These are phyloP conservation scores for Philopedon plagiatum DNA, from an alignment of 2,888 invertebrate species.

Conservation along the genomic window DNA sequence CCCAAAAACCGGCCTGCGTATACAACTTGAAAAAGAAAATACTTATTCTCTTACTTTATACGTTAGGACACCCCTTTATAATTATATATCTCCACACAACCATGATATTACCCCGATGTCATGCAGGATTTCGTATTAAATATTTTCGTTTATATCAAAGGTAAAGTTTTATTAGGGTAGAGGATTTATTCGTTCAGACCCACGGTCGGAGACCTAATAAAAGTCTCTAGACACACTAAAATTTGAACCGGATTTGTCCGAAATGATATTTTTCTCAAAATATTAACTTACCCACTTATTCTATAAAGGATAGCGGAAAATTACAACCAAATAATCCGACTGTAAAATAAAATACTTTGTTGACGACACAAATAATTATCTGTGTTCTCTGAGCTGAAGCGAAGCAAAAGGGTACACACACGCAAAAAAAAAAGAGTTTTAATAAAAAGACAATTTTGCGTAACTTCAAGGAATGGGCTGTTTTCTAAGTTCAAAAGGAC, in stretches of 20 bases:
- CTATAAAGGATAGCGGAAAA: not conserved
- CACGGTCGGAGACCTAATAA: constrained; percentile 22
- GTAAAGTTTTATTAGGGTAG: constrained; percentile 23
- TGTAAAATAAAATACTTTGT: constrained; percentile 15
- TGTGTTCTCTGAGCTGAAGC: too few relatives aligned
- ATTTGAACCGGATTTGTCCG: constrained; percentile 19
- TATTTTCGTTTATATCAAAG: constrained; percentile 18
- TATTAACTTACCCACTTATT: constrained; percentile 8
- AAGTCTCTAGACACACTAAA: constrained; percentile 22
- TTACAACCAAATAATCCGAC: constrained; percentile 4
- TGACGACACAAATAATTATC: constrained; percentile 3
- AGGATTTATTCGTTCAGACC: constrained; percentile 10
- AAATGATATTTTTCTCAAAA: constrained; percentile 25
- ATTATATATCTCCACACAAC: constrained; percentile 2
- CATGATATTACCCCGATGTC: constrained; percentile 2
- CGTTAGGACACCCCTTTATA: not conserved
- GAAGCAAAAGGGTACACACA: too few relatives aligned
- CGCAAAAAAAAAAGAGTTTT: too few relatives aligned
- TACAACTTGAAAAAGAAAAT: too few relatives aligned
- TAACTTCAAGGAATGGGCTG: too few relatives aligned
- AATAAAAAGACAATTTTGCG: too few relatives aligned
- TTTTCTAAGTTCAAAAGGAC: too few relatives aligned
- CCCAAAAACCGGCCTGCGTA: too few relatives aligned
- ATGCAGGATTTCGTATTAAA: constrained; percentile 8
- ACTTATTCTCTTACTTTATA: not conserved